A percentile compares a stretch with the other conserved stretches of the same genome.
These are phyloP conservation scores for Elmis aenea DNA, from an alignment of 2,888 invertebrate species.

Conservation along the genomic window DNA sequence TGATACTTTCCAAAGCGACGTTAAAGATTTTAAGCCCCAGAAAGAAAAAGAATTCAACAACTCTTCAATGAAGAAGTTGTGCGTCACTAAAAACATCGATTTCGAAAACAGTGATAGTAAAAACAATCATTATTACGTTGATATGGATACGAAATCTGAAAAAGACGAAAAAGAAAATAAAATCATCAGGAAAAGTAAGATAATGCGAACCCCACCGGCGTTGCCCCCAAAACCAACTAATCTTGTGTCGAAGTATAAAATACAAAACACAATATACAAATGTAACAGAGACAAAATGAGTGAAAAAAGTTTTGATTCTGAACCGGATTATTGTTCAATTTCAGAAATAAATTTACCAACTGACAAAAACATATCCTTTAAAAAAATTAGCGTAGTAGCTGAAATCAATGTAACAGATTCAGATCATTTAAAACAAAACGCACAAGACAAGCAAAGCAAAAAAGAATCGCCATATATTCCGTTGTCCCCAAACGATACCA, in stretches of 20 bases:
- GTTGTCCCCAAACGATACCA: conserved; percentile 14
- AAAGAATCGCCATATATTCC: conserved; percentile 15
- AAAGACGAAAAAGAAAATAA: conserved; percentile 26
- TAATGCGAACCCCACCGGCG: conserved; percentile 65
- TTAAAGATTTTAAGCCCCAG: conserved; percentile 10
- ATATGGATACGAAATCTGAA: conserved; percentile 53
- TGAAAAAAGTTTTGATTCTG: conserved; percentile 43
- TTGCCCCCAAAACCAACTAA: conserved; percentile 76
- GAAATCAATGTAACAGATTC: conserved; percentile 37
- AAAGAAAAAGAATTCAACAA: conserved; percentile 36
- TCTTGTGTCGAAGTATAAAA: conserved; percentile 62
- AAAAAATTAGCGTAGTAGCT: conserved; percentile 40
- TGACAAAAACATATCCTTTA: conserved; percentile 27
- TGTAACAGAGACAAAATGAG: conserved; percentile 25
- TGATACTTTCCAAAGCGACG: conserved; percentile 33
- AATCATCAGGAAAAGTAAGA: conserved; percentile 47
- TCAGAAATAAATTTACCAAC: conserved; percentile 60
- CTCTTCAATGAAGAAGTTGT: conserved; percentile 53
- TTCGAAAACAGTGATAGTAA: conserved; percentile 50
- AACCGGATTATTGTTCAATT: conserved; percentile 74
- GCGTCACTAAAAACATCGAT: conserved; percentile 52
- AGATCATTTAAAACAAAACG: conserved; percentile 3
- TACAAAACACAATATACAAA: conserved; percentile 39
- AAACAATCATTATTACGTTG: conserved; percentile 57
- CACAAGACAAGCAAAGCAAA: not conserved